Evolutionary conservation across 2,888 invertebrate species (phyloP).

Genomic region (Diachrysia chrysitis): DNA sequence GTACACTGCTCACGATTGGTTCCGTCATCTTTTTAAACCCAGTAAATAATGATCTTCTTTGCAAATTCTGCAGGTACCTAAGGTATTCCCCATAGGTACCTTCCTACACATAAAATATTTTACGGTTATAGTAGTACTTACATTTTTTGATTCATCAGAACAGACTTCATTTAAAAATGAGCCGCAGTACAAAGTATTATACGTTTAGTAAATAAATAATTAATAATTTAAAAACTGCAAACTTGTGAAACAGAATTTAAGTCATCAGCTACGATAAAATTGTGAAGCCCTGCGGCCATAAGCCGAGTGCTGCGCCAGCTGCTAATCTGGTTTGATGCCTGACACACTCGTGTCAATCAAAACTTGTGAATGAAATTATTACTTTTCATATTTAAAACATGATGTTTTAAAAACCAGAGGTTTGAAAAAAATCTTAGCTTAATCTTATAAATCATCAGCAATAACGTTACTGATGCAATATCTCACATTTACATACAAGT

Average conservation of each 20-base stretch:
- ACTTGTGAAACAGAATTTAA: background rate
- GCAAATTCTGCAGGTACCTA: too few species aligned
- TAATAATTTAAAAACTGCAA: background rate
- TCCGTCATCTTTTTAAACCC: too few species aligned
- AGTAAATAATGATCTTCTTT: too few species aligned
- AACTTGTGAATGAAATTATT: conserved; percentile 3
- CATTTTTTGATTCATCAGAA: too few species aligned
- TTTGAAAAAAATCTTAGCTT: too few species aligned
- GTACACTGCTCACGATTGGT: too few species aligned
- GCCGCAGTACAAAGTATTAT: too few species aligned
- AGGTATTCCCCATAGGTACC: too few species aligned
- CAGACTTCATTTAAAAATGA: too few species aligned
- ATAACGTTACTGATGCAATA: background rate
- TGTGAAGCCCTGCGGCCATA: conserved; percentile 11
- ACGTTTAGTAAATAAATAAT: background rate
- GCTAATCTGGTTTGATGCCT: conserved; percentile 12
- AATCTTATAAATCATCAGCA: background rate
- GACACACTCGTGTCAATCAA: conserved; percentile 23
- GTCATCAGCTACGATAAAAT: conserved; percentile 9
- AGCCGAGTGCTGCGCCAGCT: conserved; percentile 11
- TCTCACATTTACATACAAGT: background rate
- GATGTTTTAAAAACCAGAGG: too few species aligned
- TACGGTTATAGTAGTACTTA: too few species aligned
- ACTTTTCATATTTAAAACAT: background rate
- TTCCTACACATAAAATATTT: too few species aligned